Conservation (phyloP, 2,113 vertebrate genomes). For the Xenopus laevis region DNA sequence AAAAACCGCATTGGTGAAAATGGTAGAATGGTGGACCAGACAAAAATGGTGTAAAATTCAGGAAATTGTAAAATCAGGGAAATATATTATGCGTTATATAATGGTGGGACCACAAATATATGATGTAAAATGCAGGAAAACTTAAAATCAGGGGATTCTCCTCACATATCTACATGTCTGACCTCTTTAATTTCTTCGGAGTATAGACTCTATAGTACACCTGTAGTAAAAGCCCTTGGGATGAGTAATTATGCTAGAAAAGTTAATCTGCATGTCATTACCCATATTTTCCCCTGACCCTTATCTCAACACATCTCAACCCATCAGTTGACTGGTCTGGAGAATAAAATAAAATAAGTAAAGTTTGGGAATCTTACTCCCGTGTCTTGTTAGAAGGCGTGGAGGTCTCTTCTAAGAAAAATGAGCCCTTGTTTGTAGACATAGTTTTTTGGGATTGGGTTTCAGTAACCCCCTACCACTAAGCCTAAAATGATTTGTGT, state of each 20-base stretch:
- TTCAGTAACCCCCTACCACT: constrained; percentile 71
- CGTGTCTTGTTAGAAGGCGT: constrained; percentile 64
- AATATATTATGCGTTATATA: too few species aligned
- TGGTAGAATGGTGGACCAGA: too few species aligned
- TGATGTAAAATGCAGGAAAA: too few species aligned
- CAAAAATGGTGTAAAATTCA: too few species aligned
- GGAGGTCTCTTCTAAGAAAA: constrained; percentile 27
- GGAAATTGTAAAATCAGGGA: too few species aligned
- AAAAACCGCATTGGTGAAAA: too few species aligned
- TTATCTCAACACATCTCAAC: neutral
- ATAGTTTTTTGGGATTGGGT: constrained; percentile 81
- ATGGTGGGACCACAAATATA: too few species aligned
- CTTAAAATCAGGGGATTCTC: too few species aligned
- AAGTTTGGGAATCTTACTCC: constrained; percentile 14
- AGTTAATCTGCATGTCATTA: neutral
- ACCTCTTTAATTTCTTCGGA: too few species aligned
- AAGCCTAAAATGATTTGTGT: constrained; percentile 91
- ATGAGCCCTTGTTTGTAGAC: constrained; percentile 61
- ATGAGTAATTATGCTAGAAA: neutral
- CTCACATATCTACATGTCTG: too few species aligned
- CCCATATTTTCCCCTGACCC: neutral
- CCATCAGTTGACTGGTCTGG: too few species aligned
- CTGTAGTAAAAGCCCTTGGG: neutral
- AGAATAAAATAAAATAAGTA: neutral
- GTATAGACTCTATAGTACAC: neutral